Percentiles rank a stretch among this genome's conserved stretches.
Conservation (phyloP, 2,888 invertebrate species). For the Tinea trinotella region DNA sequence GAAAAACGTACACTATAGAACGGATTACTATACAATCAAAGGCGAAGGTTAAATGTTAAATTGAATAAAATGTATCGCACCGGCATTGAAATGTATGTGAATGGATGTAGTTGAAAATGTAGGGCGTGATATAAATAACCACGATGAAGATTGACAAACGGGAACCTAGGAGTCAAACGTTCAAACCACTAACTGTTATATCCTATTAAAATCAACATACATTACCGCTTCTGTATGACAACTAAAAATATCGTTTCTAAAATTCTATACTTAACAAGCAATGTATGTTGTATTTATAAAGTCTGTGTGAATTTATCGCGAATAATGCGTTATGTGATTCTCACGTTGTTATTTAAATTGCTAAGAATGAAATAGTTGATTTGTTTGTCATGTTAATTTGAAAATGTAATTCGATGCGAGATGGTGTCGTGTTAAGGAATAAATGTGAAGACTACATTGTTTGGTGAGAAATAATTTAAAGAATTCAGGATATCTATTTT, state of each 20-base stretch:
- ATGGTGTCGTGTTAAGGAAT: too few relatives aligned
- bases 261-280: neutral
- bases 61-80: neutral
- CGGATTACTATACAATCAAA: too few relatives aligned
- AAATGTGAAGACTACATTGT: too few relatives aligned
- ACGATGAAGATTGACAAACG: constrained; percentile 53
- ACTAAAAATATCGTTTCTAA: neutral
- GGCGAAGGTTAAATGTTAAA: too few relatives aligned
- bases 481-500: too few relatives aligned
- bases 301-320: neutral
- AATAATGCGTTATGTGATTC: neutral
- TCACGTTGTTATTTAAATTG: neutral
- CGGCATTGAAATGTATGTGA: neutral
- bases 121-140: constrained; percentile 54
- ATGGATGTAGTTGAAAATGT: constrained; percentile 28
- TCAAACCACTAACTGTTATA: neutral
- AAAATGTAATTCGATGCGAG: neutral
- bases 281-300: neutral
- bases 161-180: constrained; percentile 30
- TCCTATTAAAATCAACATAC: constrained; percentile 21
- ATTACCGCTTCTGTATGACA: neutral
- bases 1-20: too few relatives aligned
- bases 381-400: too few relatives aligned
- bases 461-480: too few relatives aligned
- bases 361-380: neutral